A percentile compares a stretch with the other conserved stretches of the same genome.
Conservation (phyloP, 2,797 vertebrate species). For the Schizopygopsis malacanthus region DNA sequence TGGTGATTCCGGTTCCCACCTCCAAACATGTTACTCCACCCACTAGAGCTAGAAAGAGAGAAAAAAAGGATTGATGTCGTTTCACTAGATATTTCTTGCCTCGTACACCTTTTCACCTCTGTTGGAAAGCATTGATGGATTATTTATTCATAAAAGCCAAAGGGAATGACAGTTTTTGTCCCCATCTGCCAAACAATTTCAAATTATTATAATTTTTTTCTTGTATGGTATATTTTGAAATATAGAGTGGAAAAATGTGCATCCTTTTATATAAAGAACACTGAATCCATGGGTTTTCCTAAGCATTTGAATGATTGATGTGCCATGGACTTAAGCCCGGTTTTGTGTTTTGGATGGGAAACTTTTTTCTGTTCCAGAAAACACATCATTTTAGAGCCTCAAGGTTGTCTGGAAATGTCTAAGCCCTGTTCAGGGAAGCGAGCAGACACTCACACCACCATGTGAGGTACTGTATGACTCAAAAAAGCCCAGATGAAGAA, state of each 20-base stretch:
- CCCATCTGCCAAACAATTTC: neutral
- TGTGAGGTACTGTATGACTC: slow-evolving; percentile 57
- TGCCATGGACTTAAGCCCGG: neutral
- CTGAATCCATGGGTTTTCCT: slow-evolving; percentile 3
- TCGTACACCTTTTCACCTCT: slow-evolving; percentile 5
- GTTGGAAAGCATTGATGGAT: neutral
- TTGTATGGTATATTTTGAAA: neutral
- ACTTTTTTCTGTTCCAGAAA: slow-evolving; percentile 13
- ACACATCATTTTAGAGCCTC: neutral
- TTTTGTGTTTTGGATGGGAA: slow-evolving; percentile 24
- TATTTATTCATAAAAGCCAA: slow-evolving; percentile 51
- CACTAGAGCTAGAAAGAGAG: neutral
- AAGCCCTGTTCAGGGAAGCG: slow-evolving; percentile 29
- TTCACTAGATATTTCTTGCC: neutral
- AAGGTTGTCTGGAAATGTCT: slow-evolving; percentile 54
- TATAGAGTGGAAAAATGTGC: slow-evolving; percentile 57
- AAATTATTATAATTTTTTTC: neutral
- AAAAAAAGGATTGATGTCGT: slow-evolving; percentile 8
- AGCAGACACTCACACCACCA: slow-evolving; percentile 29
- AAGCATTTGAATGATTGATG: neutral
- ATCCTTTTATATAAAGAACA: neutral
- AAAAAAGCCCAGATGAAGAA: slow-evolving; percentile 51
- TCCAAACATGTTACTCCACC: neutral
- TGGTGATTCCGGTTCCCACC: neutral
- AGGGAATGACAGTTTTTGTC: slow-evolving; percentile 66